These are phyloP conservation scores for Centropyge bicolor DNA, from an alignment of 2,797 vertebrate genomes.

Conservation along the genomic window DNA sequence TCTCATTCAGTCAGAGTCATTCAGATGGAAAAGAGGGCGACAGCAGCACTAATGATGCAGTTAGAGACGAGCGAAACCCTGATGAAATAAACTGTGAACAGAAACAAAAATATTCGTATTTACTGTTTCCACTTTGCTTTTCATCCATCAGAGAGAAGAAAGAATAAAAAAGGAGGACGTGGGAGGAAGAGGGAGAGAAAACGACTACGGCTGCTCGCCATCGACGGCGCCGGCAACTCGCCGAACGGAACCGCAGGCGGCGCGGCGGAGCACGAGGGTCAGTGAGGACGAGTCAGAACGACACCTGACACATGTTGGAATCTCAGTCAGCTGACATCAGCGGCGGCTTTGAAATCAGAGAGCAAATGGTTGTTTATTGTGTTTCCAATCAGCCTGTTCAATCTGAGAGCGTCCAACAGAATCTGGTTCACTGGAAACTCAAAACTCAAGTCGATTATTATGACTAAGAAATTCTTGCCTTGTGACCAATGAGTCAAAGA, in stretches of 20 bases:
- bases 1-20: background rate
- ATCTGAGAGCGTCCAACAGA: background rate
- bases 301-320: background rate
- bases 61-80: background rate
- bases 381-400: slow-evolving; percentile 9
- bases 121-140: background rate
- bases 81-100: background rate
- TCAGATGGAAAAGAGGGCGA: background rate
- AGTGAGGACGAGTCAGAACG: background rate
- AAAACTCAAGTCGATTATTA: background rate
- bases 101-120: background rate
- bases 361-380: background rate
- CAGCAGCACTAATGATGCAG: background rate
- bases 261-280: background rate
- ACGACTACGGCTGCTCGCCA: slow-evolving; percentile 40
- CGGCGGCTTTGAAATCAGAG: background rate
- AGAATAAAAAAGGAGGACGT: slow-evolving; percentile 52
- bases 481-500: background rate
- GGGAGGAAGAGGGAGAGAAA: slow-evolving; percentile 63
- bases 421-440: slow-evolving; percentile 6
- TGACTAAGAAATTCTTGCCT: slow-evolving; percentile 8
- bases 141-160: slow-evolving; percentile 61
- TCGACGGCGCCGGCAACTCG: background rate
- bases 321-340: slow-evolving; percentile 10
- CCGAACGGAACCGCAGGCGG: slow-evolving; percentile 26